A percentile compares a stretch with the other conserved stretches of the same genome.
Evolutionary conservation across 2,113 vertebrate species (phyloP).

Genomic region (Mungos mungo): DNA sequence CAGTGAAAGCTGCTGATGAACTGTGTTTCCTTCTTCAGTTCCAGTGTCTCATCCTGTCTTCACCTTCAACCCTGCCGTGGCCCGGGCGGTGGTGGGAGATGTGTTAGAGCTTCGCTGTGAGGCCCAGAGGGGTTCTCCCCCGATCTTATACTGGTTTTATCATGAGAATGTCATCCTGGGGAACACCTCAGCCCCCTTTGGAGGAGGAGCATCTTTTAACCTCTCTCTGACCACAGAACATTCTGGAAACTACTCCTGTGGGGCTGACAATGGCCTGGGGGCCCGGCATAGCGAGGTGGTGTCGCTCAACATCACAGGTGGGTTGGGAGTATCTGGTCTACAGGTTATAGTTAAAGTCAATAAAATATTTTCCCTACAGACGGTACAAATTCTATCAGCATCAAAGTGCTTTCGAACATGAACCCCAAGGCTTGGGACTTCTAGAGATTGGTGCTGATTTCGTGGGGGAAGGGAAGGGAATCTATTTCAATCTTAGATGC

Average conservation of each 20-base stretch:
- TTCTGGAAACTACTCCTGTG: constrained; percentile 49
- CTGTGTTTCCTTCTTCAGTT: constrained; percentile 25
- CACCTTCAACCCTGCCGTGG: not conserved
- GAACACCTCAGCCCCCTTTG: not conserved
- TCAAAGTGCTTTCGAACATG: not conserved
- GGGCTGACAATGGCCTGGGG: constrained; percentile 4
- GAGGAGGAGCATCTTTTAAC: not conserved
- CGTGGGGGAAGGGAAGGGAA: not conserved
- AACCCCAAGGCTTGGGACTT: not conserved
- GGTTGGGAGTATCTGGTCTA: not conserved
- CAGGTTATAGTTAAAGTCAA: not conserved
- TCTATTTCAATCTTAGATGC: not conserved
- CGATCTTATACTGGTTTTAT: not conserved
- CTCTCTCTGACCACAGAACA: not conserved
- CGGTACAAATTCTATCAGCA: not conserved
- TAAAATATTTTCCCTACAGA: not conserved
- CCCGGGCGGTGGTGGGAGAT: not conserved
- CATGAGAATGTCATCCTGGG: not conserved
- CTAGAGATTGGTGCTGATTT: not conserved
- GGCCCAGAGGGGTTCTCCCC: not conserved
- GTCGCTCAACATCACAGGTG: not conserved
- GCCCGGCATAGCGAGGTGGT: not conserved
- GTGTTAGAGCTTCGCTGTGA: constrained; percentile 32
- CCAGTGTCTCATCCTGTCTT: constrained; percentile 54
- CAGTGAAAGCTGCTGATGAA: not conserved